Conservation (phyloP, 2,797 vertebrate genomes). For the Trachurus trachurus region DNA sequence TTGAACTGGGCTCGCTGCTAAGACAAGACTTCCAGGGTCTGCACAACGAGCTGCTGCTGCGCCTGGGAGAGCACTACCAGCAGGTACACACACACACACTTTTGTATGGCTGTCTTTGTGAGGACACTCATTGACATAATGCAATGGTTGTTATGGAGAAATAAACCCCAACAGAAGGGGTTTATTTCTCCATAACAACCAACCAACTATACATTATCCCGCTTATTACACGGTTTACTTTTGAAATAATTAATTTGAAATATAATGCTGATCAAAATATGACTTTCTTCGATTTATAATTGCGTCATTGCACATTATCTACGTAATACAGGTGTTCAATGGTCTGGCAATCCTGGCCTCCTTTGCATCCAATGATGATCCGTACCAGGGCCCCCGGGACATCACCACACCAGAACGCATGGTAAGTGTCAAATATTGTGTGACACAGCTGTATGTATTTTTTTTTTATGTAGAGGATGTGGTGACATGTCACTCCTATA, state of each 20-base stretch:
- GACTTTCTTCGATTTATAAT: too few relatives aligned
- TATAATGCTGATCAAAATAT: too few relatives aligned
- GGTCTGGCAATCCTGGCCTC: constrained; percentile 96
- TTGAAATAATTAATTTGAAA: too few relatives aligned
- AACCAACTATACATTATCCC: too few relatives aligned
- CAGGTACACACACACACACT: constrained; percentile 78
- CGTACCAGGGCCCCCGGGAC: constrained; percentile 92
- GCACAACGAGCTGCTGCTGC: constrained; percentile 95
- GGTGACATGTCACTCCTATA: neutral
- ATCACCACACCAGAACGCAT: constrained; percentile 92
- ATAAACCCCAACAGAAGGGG: too few relatives aligned
- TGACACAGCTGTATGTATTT: neutral
- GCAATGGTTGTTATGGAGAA: too few relatives aligned
- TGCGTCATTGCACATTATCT: neutral
- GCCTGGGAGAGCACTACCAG: constrained; percentile 97
- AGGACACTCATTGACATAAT: too few relatives aligned
- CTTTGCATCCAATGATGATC: constrained; percentile 95
- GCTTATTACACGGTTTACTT: too few relatives aligned
- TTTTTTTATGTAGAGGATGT: neutral
- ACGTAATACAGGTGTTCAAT: constrained; percentile 87
- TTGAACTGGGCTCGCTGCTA: constrained; percentile 95
- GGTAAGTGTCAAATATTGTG: constrained; percentile 77
- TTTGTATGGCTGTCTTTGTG: too few relatives aligned
- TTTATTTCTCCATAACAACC: too few relatives aligned
- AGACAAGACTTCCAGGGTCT: constrained; percentile 98